Evolutionary conservation across 2,888 invertebrate genomes (phyloP).

Genomic region (Leptinotarsa rubiginosa): DNA sequence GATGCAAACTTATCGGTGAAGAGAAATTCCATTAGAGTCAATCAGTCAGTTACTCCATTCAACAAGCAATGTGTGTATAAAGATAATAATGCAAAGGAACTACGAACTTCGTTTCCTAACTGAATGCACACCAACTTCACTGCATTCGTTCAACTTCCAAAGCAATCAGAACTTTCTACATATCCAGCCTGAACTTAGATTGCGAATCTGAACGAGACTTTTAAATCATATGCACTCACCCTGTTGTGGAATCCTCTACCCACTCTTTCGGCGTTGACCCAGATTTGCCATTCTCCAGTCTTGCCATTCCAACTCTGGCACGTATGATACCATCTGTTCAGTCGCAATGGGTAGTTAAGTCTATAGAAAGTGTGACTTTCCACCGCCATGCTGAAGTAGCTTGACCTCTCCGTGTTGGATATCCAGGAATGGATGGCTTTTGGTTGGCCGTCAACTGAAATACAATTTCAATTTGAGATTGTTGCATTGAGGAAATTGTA

Average conservation of each 20-base stretch:
- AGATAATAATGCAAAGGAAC: neutral
- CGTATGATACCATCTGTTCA: slow-evolving; percentile 85
- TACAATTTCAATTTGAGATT: neutral
- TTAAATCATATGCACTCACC: slow-evolving; percentile 68
- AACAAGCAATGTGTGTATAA: neutral
- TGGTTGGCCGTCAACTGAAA: slow-evolving; percentile 78
- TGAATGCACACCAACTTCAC: neutral
- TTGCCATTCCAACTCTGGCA: slow-evolving; percentile 91
- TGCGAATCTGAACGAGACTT: neutral
- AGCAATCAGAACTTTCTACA: slow-evolving; percentile 1
- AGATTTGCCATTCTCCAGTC: slow-evolving; percentile 91
- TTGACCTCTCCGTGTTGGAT: slow-evolving; percentile 82
- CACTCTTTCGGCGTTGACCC: slow-evolving; percentile 87
- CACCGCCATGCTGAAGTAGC: slow-evolving; percentile 84
- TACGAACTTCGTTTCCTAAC: neutral
- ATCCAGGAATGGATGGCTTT: slow-evolving; percentile 83
- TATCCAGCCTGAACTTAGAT: neutral
- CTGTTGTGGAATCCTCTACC: slow-evolving; percentile 89
- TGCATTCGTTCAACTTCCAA: neutral
- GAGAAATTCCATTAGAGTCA: no score
- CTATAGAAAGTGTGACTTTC: slow-evolving; percentile 87
- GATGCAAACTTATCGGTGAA: no score
- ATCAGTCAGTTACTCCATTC: no score
- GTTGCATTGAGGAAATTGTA: no score
- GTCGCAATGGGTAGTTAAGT: slow-evolving; percentile 76